Conservation (phyloP, 2,797 vertebrate genomes). For the Chiroxiphia lanceolata region DNA sequence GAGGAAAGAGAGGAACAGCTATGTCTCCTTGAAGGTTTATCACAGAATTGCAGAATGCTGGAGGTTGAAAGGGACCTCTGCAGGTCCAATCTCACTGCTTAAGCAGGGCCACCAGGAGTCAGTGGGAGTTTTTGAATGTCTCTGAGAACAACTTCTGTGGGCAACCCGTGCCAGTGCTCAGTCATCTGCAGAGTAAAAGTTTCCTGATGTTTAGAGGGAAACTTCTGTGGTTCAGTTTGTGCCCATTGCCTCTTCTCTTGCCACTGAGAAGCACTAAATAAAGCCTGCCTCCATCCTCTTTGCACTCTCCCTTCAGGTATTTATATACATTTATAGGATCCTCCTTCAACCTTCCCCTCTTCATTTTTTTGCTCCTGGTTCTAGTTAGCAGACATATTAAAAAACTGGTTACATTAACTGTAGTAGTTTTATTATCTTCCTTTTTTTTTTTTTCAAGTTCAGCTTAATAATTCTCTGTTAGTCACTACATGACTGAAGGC, state of each 20-base stretch:
- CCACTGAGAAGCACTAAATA: neutral
- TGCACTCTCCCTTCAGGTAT: neutral
- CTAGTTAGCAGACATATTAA: neutral
- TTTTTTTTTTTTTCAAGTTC: neutral
- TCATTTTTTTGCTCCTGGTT: neutral
- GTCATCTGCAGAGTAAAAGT: neutral
- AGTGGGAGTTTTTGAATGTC: neutral
- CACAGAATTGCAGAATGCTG: neutral
- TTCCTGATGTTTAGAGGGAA: neutral
- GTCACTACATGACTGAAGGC: neutral
- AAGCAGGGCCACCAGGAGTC: neutral
- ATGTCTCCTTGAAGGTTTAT: neutral
- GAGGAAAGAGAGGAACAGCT: neutral
- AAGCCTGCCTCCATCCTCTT: neutral
- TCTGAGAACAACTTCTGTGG: neutral
- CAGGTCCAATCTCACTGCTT: neutral
- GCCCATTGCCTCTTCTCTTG: neutral
- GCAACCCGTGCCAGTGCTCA: neutral
- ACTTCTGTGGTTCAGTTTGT: neutral
- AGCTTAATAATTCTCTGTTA: neutral
- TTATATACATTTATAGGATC: neutral
- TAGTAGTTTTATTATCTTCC: neutral
- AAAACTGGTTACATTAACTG: neutral
- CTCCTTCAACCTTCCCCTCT: neutral
- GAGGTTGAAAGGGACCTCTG: neutral